Conservation (phyloP, 2,888 invertebrate genomes). For the Meandrusa payeni region DNA sequence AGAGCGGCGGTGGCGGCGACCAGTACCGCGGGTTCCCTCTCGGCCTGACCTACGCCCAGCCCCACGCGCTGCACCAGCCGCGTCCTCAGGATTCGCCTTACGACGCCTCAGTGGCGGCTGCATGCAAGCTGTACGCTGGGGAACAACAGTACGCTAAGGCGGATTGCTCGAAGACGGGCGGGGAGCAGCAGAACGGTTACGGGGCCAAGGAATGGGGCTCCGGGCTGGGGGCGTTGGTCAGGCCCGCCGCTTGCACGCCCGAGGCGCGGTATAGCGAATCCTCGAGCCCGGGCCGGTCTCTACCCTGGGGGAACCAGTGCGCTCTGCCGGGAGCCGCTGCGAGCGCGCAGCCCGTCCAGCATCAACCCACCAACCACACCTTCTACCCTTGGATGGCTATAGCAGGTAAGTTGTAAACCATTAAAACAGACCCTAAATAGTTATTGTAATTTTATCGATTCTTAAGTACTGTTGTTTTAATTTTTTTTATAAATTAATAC, state of each 20-base stretch:
- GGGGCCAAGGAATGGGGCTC: conserved; percentile 86
- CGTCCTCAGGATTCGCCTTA: conserved; percentile 95
- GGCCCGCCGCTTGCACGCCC: conserved; percentile 94
- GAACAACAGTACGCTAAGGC: conserved; percentile 86
- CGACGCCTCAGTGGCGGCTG: conserved; percentile 93
- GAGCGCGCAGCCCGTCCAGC: conserved; percentile 92
- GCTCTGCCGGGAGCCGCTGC: conserved; percentile 90
- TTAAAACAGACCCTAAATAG: too few species aligned
- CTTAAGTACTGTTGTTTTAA: too few species aligned
- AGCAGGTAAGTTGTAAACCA: conserved; percentile 90
- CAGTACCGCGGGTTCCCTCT: conserved; percentile 93
- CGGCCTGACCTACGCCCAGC: conserved; percentile 91
- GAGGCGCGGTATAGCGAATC: conserved; percentile 93
- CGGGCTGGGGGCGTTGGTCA: conserved; percentile 84
- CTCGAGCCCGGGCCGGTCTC: conserved; percentile 88
- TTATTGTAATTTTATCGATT: too few species aligned
- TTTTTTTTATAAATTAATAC: too few species aligned
- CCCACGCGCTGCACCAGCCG: conserved; percentile 88
- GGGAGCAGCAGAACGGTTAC: conserved; percentile 84
- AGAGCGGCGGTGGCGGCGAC: conserved; percentile 87
- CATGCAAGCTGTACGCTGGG: conserved; percentile 90
- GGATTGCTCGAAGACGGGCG: conserved; percentile 87
- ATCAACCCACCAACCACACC: conserved; percentile 94
- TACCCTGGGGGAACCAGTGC: conserved; percentile 94
- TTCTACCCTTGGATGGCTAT: conserved; percentile 99